phyloP scores from a whole-genome alignment of 2,113 vertebrate species.

The Malaclemys terrapin region DNA sequence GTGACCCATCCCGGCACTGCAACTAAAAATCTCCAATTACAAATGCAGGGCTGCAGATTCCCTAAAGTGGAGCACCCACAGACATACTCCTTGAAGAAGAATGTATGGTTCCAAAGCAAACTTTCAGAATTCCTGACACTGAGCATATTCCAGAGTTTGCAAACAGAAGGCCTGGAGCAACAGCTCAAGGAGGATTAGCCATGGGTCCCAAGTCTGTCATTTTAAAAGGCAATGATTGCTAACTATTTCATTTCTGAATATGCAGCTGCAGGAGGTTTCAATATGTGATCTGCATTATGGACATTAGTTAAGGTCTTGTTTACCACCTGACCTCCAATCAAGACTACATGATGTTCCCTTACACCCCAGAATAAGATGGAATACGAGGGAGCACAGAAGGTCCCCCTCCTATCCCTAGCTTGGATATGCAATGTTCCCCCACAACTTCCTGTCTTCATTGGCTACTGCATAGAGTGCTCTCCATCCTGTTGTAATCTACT shows the following conservation, averaged over 20 bases:
- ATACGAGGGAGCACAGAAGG: background rate
- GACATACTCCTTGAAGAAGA: too few relatives aligned
- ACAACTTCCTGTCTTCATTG: background rate
- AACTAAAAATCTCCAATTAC: too few relatives aligned
- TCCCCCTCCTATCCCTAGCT: background rate
- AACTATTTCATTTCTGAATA: background rate
- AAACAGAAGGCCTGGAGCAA: background rate
- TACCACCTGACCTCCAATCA: background rate
- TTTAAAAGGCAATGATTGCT: background rate
- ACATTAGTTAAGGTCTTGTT: background rate
- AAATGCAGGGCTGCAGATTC: too few relatives aligned
- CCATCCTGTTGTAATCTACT: background rate
- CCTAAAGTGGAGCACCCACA: too few relatives aligned
- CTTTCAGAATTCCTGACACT: conserved; percentile 8
- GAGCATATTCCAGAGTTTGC: background rate
- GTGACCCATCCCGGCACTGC: too few relatives aligned
- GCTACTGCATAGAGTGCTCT: background rate
- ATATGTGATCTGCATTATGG: too few relatives aligned
- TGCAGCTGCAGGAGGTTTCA: background rate
- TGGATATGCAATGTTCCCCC: background rate
- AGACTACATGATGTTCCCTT: background rate
- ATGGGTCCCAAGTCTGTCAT: background rate
- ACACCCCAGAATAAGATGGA: background rate
- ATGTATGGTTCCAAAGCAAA: conserved; percentile 12
- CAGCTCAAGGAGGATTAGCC: background rate